Evolutionary conservation across 2,113 vertebrate genomes (phyloP), one percentile per base, ranked within the genome.

Genomic region (Saccopteryx leptura): DNA sequence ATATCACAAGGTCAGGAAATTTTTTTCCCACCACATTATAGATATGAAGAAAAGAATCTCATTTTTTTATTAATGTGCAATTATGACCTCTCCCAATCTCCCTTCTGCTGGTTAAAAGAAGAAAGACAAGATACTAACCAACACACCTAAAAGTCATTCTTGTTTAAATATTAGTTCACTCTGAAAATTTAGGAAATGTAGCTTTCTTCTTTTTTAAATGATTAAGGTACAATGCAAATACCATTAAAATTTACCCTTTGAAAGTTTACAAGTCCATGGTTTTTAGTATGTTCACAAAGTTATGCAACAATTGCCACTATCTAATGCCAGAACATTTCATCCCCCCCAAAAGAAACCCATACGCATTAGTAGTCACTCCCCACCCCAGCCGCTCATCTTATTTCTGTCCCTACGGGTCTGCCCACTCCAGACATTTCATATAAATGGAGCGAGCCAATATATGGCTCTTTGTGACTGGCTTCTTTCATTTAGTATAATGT

Each of bases 101-200:
- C 52, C 60, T 88, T 63, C 78, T 83, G 58, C 46, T 90, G 28
- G 28, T 63, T 92, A 39, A 31, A 9, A 74, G 72, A 33, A 75
- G 75, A 63, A 94, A 46, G 26, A 39, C 24, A 58, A 85, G 7
- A 74, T 72, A 91, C 15, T 39, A 39, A 68, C 13, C 5, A 39
- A n/a, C 4, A 31, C 12, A 50, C 50, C 26, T 63, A 31, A 60
- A 83, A 79, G 31, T 91, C 46, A 87, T 46, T 75, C 28, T 72
- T 79, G 80, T 72, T 54, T 81, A 46, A 78, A 13, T 72, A 26
- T 71, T 91, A 93, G 61, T 84, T 9, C 19, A 63, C n/a, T 97
- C 80, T 75, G 46, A 75, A 74, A 50, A n/a, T 68, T 33, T 88
- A 72, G 58, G 65, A 95, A 93, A 74, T 94, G 21, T 71, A 83